phyloP scores from a whole-genome alignment of 2,888 invertebrate genomes.

The Dynastes tityus region DNA sequence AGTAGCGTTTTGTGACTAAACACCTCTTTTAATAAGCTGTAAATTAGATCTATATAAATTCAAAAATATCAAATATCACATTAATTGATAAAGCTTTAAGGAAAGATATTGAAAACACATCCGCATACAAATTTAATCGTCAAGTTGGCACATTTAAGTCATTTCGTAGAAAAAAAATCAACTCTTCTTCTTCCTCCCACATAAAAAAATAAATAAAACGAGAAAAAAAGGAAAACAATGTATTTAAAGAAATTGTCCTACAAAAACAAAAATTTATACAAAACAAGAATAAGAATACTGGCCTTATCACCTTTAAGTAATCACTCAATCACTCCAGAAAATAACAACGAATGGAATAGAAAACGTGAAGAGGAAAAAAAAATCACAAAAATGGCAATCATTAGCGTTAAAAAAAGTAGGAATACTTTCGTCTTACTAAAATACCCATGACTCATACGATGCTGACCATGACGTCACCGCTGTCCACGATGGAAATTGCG shows the following conservation, averaged over 20 bases:
- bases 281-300: constrained; percentile 31
- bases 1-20: too few species aligned
- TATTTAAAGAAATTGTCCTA: constrained; percentile 38
- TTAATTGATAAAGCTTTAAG: too few species aligned
- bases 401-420: constrained; percentile 21
- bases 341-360: constrained; percentile 20
- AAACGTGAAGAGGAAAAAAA: constrained; percentile 34
- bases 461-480: constrained; percentile 82
- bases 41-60: too few species aligned
- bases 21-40: too few species aligned
- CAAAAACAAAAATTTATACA: constrained; percentile 21
- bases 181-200: too few species aligned
- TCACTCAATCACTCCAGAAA: neutral
- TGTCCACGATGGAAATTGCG: constrained; percentile 77
- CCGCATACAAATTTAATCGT: neutral
- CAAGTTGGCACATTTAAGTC: constrained; percentile 20
- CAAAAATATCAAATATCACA: too few species aligned
- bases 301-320: constrained; percentile 26
- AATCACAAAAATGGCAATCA: constrained; percentile 50
- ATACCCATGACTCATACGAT: constrained; percentile 76
- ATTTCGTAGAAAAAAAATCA: too few species aligned
- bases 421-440: constrained; percentile 59
- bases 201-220: constrained; percentile 10
- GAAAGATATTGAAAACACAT: constrained; percentile 28
- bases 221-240: constrained; percentile 40